Conservation (phyloP, 1,140 invertebrate species). For the Drosophila mauritiana region DNA sequence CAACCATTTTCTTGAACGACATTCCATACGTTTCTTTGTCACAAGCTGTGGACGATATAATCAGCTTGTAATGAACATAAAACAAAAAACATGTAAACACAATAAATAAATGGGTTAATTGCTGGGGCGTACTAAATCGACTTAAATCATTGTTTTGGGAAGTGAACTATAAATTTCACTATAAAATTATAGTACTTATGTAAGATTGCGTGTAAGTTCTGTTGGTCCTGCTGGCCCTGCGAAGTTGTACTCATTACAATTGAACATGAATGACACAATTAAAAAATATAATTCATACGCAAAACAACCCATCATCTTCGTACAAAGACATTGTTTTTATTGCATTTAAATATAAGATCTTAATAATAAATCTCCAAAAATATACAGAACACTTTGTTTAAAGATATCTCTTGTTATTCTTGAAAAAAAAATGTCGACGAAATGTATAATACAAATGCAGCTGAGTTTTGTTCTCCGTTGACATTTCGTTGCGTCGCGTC, state of each 20-base stretch:
- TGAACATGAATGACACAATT: too few species aligned
- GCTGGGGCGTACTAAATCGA: not conserved
- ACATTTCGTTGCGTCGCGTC: conserved; percentile 23
- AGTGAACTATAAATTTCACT: not conserved
- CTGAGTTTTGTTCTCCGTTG: conserved; percentile 18
- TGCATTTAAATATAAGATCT: conserved; percentile 29
- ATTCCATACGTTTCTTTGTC: not conserved
- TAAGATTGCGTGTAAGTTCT: not conserved
- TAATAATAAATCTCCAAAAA: conserved; percentile 40
- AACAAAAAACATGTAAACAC: not conserved
- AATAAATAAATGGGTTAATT: not conserved
- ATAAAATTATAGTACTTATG: not conserved
- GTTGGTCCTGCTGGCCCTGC: not conserved
- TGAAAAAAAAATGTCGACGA: conserved; percentile 16
- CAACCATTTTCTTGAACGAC: not conserved
- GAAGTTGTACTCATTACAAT: not conserved
- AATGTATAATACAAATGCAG: conserved; percentile 34
- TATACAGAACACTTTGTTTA: conserved; percentile 25
- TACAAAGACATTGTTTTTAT: conserved; percentile 37
- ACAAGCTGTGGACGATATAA: too few species aligned
- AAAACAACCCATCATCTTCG: not conserved
- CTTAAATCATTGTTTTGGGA: not conserved
- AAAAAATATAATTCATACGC: not conserved
- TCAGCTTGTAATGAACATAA: too few species aligned
- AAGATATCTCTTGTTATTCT: conserved; percentile 8